Base-by-base conservation (phyloP, 2,113 vertebrate species). In the Perca fluviatilis region DNA sequence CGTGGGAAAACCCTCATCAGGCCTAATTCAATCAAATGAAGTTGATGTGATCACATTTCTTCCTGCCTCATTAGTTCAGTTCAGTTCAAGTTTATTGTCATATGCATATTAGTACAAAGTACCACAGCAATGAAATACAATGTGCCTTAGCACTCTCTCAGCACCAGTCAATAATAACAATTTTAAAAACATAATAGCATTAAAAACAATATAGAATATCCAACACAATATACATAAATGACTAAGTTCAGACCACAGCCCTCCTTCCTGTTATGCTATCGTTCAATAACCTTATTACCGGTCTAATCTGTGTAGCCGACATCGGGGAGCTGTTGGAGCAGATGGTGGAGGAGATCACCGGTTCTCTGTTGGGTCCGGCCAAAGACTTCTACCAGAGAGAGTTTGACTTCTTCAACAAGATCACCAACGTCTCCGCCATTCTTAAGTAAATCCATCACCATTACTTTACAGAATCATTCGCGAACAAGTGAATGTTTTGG, bases 331-430 rank as follows among this genome's bases (percentile, higher is more conserved):
- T 99, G 76, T 85, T 99, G 93, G 97, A 99, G 77, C 95, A 98
- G 89, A 95, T 99, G 79, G 96, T 99, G 13, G 97, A 98, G 85
- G 97, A 99, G 90, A 99, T 99, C 92, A 99, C 96, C 0, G 93
- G 97, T 12, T 98, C 97, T 0, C 87, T 99, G 51, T 99, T 97
- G 0, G 98, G 98, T n/a, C 97, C 97, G 0, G 98, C 98, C 62
- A 99, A 99, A 93, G 97, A 98, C 72, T 99, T 99, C 92, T 99
- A 99, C 91, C 97, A 98, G 78, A 91, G 97, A 16, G 98, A 99
- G 80, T 99, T 99, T 73, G 98, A 99, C 89, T 99, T 99, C 94
- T 99, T 99, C 88, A 98, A 98, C 91, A 97, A 99, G 95, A 98
- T 99, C 94, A 99, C 97, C 89, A 99, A 99, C 0, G 97, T 99